Base-by-base conservation (phyloP, 2,113 vertebrate genomes). In the Pelecanus crispus region DNA sequence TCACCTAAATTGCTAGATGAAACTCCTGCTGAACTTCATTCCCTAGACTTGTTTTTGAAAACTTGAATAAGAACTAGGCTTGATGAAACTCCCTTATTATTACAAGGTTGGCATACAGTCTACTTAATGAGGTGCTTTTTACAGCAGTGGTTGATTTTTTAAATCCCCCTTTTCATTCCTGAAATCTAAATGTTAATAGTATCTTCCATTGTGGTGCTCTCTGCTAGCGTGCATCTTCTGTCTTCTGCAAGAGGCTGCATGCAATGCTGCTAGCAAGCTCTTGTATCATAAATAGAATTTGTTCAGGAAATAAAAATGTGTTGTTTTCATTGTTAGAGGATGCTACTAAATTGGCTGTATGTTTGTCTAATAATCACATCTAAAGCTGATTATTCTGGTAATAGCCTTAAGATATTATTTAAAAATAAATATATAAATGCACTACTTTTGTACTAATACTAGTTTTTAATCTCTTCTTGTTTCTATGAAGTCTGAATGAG, bases 401-500 rank as follows among this genome's bases (percentile, higher is more conserved):
- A 98, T 98, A 98, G 96, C 98, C 97, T 97, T 98, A 98, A 98
- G 98, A 98, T 98, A 98, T 98, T 98, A 98, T 98, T 98, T 98
- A 96, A 97, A 99, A 98, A 98, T 98, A 98, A 98, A 98, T 96
- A 97, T 97, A 97, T 97, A 96, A 99, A 98, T 98, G 98, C 98
- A 98, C 98, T 98, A 98, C 98, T 99, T 98, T 99, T 98, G 98
- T 99, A 98, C 96, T 98, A 98, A 97, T 98, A 97, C 98, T 98
- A 98, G 96, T 98, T 98, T 99, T 99, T 99, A 99, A 99, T 99
- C 98, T 99, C 98, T 98, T 97, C 98, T 98, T 99, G 98, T 99
- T 99, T 99, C 99, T 98, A 78, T 98, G 98, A 99, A 99, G 99
- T 99, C 98, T 98, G 98, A 98, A 99, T 99, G 99, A 99, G 99